Evolutionary conservation across 2,888 invertebrate species (phyloP), one percentile per base, ranked within the genome.

Genomic region (Listrodromus nycthemerus): DNA sequence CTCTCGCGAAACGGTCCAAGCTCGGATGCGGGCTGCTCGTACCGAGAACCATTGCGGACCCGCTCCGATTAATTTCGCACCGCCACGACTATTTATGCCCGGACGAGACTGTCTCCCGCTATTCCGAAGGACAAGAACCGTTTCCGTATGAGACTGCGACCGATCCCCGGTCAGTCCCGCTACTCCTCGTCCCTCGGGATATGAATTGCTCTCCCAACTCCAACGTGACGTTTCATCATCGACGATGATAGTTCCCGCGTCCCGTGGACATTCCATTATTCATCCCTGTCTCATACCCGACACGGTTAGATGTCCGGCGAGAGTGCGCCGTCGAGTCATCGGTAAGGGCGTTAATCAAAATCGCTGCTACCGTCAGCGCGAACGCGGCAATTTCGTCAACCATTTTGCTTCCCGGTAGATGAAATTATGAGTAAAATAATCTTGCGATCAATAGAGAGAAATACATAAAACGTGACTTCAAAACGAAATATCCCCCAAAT

Each of bases 1-100:
- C 80, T 79, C 76, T 76, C 71, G 76, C 45, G 70, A 73, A 41
- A 41, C 41, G 58, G 16, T 27, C 33, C 30, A 66, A 30, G 69
- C 65, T 37, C 79, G 79, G 79, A 84, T 82, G 79, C 82, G 76
- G 81, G 65, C 67, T 37, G 66, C 27, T 58, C 80, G 76, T 33
- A 30, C 45, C 52, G 16, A 10, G 55, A 55, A 52, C 52, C 30
- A 52, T 52, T 67, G 41, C 65, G 16, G 21, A 41, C 41, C 41
- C 21, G 67, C 3, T 41, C 24, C 70, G 70, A 70, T 48, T 52
- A 70, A 70, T 70, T 70, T 70, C 50, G 70, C 70, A 52, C 19
- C 70, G 52, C 52, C 33, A 33, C 27, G 41, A 58, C 30, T 41
- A 50, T 65, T 76, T 41, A 50, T 37, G 37, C 37, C 41, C 63